Evolutionary conservation across 1,140 invertebrate genomes (phyloP).

Genomic region (Semibalanus balanoides): DNA sequence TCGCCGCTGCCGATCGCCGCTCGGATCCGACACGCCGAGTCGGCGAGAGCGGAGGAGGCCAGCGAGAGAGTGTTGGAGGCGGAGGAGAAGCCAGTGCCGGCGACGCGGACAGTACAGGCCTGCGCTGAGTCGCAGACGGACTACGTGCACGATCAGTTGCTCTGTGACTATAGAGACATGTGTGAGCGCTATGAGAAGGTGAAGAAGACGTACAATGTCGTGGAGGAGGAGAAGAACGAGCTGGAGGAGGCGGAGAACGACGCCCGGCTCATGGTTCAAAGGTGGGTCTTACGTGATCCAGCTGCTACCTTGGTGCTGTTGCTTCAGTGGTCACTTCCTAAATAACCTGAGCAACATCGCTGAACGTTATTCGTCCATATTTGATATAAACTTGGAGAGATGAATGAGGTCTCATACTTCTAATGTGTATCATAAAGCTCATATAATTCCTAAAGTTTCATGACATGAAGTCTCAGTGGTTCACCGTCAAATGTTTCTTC

Average conservation of each 20-base stretch:
- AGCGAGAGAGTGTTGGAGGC: background rate
- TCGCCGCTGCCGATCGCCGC: background rate
- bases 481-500: too few relatives aligned
- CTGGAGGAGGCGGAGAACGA: constrained; percentile 53
- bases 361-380: too few relatives aligned
- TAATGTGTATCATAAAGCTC: too few relatives aligned
- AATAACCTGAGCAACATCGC: too few relatives aligned
- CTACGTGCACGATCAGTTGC: background rate
- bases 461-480: too few relatives aligned
- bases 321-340: too few relatives aligned
- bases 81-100: too few relatives aligned
- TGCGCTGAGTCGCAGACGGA: background rate
- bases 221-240: constrained; percentile 45
- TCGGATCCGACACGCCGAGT: background rate
- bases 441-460: too few relatives aligned
- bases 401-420: too few relatives aligned
- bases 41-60: background rate
- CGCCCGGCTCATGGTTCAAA: constrained; percentile 44
- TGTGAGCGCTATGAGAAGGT: background rate
- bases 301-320: too few relatives aligned
- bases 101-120: background rate
- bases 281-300: constrained; percentile 29
- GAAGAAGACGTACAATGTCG: background rate
- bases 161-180: background rate
- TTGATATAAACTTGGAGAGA: too few relatives aligned